Percentiles rank a stretch among this genome's conserved stretches.
These are phyloP conservation scores for Ephestia elutella DNA, from an alignment of 1,140 invertebrate genomes.

Conservation along the genomic window DNA sequence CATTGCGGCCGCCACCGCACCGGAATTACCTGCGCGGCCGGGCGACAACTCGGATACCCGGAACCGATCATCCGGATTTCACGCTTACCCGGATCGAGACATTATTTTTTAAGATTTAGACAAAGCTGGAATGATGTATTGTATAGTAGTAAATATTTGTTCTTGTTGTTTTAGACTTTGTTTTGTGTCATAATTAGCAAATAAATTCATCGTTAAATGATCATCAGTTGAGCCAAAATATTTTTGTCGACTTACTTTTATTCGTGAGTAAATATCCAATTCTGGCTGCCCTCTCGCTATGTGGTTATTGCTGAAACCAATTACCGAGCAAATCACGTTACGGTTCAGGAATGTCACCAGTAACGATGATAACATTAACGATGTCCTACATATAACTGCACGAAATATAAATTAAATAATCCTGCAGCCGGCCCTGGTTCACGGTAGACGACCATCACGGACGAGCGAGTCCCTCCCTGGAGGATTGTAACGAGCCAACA, in stretches of 20 bases:
- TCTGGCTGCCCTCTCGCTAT: too few species aligned
- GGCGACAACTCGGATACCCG: background rate
- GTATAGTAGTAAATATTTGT: too few species aligned
- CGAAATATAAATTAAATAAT: background rate
- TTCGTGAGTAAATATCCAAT: too few species aligned
- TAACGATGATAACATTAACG: background rate
- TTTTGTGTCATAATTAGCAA: too few species aligned
- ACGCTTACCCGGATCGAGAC: constrained; percentile 3
- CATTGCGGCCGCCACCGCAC: constrained; percentile 53
- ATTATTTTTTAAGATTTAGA: too few species aligned
- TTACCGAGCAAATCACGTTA: background rate
- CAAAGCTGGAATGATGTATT: too few species aligned
- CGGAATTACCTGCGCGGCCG: constrained; percentile 26
- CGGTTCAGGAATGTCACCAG: too few species aligned
- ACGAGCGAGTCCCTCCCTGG: background rate
- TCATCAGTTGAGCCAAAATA: background rate
- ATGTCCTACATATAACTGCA: background rate
- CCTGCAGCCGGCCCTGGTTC: background rate
- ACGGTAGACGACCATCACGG: background rate
- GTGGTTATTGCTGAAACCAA: too few species aligned
- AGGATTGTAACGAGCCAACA: background rate
- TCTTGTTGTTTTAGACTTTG: too few species aligned
- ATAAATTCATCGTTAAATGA: too few species aligned
- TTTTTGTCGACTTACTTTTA: too few species aligned
- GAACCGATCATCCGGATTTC: constrained; percentile 1